Conservation (phyloP, 2,797 vertebrate genomes). For the Acomys russatus region DNA sequence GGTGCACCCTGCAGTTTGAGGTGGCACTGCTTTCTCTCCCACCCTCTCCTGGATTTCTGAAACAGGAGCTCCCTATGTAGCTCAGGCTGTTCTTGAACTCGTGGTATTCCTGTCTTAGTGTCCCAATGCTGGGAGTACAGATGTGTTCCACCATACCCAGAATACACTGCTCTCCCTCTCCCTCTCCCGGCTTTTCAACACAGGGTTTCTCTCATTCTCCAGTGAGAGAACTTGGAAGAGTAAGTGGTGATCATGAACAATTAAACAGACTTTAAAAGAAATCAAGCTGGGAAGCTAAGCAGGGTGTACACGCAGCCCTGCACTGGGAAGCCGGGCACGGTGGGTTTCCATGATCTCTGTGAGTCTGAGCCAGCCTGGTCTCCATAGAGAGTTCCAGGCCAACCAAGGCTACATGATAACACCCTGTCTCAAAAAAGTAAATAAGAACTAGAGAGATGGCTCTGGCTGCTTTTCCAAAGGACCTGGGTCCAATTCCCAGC, state of each 20-base stretch:
- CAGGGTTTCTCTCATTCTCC: not conserved
- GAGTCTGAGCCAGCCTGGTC: not conserved
- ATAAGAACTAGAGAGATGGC: not conserved
- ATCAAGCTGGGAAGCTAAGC: not conserved
- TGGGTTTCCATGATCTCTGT: too few species aligned
- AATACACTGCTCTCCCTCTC: too few species aligned
- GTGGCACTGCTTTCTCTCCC: too few species aligned
- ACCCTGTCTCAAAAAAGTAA: not conserved
- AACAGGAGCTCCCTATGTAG: not conserved
- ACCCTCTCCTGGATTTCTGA: not conserved
- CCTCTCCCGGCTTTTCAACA: too few species aligned
- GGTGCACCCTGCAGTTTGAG: too few species aligned
- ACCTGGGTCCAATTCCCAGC: not conserved
- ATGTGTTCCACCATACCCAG: too few species aligned
- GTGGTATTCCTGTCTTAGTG: too few species aligned
- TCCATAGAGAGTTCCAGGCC: not conserved
- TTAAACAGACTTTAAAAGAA: not conserved
- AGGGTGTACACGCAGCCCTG: not conserved
- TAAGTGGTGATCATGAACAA: not conserved
- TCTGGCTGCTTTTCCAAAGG: not conserved
- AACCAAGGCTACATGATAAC: not conserved
- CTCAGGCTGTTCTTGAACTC: not conserved
- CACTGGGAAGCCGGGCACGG: not conserved
- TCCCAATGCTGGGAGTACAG: not conserved
- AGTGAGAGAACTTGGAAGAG: not conserved